Evolutionary conservation across 2,888 invertebrate species (phyloP), one percentile per base, ranked within the genome.

Genomic region (Desoria tigrina): DNA sequence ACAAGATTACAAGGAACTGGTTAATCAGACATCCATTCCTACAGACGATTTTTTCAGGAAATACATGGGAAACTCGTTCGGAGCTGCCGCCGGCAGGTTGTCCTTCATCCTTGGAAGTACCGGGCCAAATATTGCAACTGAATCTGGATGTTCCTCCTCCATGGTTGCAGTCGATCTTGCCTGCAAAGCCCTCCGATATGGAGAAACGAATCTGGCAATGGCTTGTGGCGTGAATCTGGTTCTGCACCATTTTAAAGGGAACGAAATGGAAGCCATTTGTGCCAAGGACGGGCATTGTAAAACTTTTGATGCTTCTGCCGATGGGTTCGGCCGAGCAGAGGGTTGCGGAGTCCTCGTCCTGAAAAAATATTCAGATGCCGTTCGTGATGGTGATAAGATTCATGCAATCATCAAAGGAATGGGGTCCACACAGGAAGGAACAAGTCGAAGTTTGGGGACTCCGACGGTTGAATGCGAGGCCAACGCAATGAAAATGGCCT

Each of bases 1-100:
- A 32, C 27, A 55, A 18, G 63, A 66, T n/a, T 66, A 66, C 37
- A 62, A 53, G 21, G 65, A 61, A 11, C 54, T 65, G 21, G 54
- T 59, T 1, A 14, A 9, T 14, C 21, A 4, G 7, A 21, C 14
- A 9, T 18, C 14, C 6, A 24, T 16, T 26, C 28, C 23, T 26
- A 9, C n/a, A n/a, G n/a, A n/a, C n/a, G n/a, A n/a, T n/a, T n/a
- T n/a, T n/a, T n/a, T n/a, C n/a, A n/a, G n/a, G n/a, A n/a, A n/a
- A n/a, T n/a, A n/a, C n/a, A n/a, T n/a, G n/a, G n/a, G n/a, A n/a
- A n/a, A n/a, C n/a, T n/a, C n/a, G n/a, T n/a, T n/a, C n/a, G n/a
- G n/a, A n/a, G n/a, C n/a, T n/a, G n/a, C n/a, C n/a, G n/a, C n/a
- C n/a, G n/a, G n/a, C n/a, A n/a, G n/a, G n/a, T n/a, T n/a, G n/a